Evolutionary conservation across 1,140 invertebrate species (phyloP).

Genomic region (Gryon sp.): DNA sequence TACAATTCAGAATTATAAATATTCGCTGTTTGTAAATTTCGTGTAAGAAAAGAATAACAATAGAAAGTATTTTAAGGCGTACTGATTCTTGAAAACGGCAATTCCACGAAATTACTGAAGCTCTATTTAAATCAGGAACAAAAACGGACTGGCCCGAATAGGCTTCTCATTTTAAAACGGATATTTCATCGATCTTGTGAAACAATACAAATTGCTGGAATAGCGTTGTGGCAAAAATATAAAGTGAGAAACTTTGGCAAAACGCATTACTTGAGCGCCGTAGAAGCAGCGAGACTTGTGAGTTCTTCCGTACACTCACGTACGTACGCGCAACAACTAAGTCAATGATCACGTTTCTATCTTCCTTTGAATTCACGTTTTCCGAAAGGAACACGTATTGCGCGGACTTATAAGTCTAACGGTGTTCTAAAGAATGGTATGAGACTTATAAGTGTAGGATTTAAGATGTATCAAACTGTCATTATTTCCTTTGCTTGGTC

Average conservation of each 20-base stretch:
- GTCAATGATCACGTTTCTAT: constrained; percentile 65
- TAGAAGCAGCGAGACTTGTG: constrained; percentile 49
- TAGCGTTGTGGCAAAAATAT: constrained; percentile 54
- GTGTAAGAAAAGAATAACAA: neutral
- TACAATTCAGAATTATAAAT: neutral
- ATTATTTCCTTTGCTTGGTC: constrained; percentile 17
- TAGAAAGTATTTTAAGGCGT: neutral
- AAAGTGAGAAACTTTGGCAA: constrained; percentile 54
- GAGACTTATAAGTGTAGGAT: constrained; percentile 43
- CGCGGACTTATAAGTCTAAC: constrained; percentile 53
- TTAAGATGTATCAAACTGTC: constrained; percentile 51
- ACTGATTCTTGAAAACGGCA: neutral
- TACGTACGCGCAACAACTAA: constrained; percentile 55
- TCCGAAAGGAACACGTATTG: constrained; percentile 54
- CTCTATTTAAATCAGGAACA: constrained; percentile 22
- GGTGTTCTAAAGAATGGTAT: constrained; percentile 33
- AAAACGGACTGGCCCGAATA: neutral
- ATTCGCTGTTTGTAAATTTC: neutral
- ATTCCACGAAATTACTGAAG: constrained; percentile 3
- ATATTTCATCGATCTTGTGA: constrained; percentile 41
- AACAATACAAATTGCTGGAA: constrained; percentile 50
- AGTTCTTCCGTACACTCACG: constrained; percentile 30
- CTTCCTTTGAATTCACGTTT: constrained; percentile 58
- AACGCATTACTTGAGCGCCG: constrained; percentile 56
- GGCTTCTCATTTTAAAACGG: constrained; percentile 37